Conservation (phyloP, 2,888 invertebrate species). For the Coecobrya sp. region DNA sequence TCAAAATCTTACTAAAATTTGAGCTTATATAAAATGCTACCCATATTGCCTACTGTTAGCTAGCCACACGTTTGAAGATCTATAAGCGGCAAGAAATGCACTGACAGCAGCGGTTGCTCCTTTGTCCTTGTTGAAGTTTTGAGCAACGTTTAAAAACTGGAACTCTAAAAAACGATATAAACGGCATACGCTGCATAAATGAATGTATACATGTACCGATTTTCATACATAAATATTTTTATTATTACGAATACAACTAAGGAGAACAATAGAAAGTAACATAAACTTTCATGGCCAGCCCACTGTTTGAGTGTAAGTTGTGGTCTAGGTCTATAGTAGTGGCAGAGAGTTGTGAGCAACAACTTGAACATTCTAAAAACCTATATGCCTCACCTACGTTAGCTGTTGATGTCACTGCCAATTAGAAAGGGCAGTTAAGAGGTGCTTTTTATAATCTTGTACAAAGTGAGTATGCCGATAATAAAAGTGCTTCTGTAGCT, state of each 20-base stretch:
- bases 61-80: too few relatives aligned
- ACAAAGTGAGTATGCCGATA: too few relatives aligned
- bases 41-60: too few relatives aligned
- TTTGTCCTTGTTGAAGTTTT: background rate
- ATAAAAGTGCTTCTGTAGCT: too few relatives aligned
- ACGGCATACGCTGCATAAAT: background rate
- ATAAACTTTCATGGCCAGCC: slow-evolving; percentile 68
- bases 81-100: too few relatives aligned
- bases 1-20: background rate
- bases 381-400: background rate
- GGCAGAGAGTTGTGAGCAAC: background rate
- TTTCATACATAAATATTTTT: background rate
- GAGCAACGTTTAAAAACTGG: slow-evolving; percentile 61
- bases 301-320: slow-evolving; percentile 32
- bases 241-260: background rate
- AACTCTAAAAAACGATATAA: slow-evolving; percentile 41
- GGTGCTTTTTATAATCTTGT: slow-evolving; percentile 29
- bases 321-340: too few relatives aligned
- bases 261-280: slow-evolving; percentile 47
- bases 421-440: slow-evolving; percentile 68
- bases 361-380: slow-evolving; percentile 50
- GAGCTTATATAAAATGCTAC: too few relatives aligned
- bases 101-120: too few relatives aligned
- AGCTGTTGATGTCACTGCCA: slow-evolving; percentile 69
- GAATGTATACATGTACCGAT: background rate